phyloP scores from a whole-genome alignment of 1,140 invertebrate species.

The Cryptotermes secundus region DNA sequence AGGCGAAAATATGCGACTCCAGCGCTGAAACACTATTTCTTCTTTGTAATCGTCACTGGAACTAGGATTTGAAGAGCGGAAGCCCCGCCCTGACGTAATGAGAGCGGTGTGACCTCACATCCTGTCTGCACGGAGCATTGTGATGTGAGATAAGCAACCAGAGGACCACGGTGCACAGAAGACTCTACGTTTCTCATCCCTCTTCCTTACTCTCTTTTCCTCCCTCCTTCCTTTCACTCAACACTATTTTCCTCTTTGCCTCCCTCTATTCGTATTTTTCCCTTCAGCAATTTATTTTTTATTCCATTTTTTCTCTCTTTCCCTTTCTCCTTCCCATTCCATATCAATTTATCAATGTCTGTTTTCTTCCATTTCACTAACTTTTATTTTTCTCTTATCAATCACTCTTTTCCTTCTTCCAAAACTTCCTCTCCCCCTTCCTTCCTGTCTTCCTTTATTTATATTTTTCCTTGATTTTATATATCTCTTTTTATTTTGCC shows the following conservation, averaged over 20 bases:
- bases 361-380: no score
- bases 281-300: no score
- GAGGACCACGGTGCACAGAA: not conserved
- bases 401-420: not conserved
- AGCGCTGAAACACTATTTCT: no score
- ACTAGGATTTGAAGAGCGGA: not conserved
- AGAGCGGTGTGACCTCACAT: slow-evolving; percentile 26
- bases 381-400: no score
- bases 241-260: no score
- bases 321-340: not conserved
- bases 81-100: slow-evolving; percentile 25
- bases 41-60: no score
- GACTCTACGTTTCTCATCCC: not conserved
- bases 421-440: not conserved
- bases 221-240: not conserved
- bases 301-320: not conserved
- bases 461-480: no score
- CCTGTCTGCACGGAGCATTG: not conserved
- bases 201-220: not conserved
- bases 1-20: no score
- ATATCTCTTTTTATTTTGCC: no score
- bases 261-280: no score
- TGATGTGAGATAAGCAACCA: not conserved
- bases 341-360: no score
- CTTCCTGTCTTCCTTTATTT: not conserved